These are phyloP conservation scores for Petrosia ficiformis DNA, from an alignment of 37 sponge, comb jelly and placozoan genomes.

Conservation along the genomic window DNA sequence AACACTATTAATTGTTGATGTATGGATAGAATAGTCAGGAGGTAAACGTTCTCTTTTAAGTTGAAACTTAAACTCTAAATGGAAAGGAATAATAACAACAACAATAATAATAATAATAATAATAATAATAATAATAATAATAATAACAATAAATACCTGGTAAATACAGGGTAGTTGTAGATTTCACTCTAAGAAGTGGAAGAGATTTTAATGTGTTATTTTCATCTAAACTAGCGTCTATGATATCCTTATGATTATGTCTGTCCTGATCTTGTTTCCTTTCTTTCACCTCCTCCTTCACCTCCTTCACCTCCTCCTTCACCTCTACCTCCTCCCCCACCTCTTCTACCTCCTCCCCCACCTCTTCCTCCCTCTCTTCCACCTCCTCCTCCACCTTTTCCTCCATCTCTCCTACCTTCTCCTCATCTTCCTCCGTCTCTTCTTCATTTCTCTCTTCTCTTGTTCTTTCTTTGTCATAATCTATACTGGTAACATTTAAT, in stretches of 20 bases:
- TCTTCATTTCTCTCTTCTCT: background rate
- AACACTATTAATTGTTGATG: background rate
- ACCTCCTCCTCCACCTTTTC: background rate
- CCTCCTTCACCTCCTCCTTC: background rate
- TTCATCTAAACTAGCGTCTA: background rate
- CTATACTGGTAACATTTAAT: background rate
- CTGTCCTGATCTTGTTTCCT: no score
- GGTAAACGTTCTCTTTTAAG: slow-evolving; percentile 18
- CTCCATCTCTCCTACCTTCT: background rate
- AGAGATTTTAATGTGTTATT: background rate
- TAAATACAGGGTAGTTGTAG: background rate
- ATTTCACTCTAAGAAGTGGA: background rate
- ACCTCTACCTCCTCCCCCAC: background rate
- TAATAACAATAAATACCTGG: no score
- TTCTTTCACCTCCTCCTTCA: background rate
- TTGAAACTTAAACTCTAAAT: slow-evolving; percentile 1
- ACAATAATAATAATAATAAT: no score
- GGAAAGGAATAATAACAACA: no score
- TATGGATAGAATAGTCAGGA: slow-evolving; percentile 36
- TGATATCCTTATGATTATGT: background rate
- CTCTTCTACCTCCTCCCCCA: background rate
- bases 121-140: no score
- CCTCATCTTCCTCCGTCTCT: background rate
- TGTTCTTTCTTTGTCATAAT: background rate
- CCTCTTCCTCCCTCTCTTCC: background rate